Evolutionary conservation across 2,113 vertebrate genomes (phyloP).

Genomic region (Lophura nycthemera): DNA sequence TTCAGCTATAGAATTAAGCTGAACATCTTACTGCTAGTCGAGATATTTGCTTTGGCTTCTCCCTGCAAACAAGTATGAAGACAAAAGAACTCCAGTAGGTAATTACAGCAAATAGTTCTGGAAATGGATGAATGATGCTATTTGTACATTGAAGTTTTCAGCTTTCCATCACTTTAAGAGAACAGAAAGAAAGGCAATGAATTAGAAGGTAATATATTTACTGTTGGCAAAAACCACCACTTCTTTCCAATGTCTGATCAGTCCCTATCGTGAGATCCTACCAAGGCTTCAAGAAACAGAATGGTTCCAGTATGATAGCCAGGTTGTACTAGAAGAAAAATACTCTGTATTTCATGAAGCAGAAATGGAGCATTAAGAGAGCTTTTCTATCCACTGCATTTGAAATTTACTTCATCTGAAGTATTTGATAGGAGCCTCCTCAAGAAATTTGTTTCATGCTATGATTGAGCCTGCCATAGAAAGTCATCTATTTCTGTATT

Average conservation of each 20-base stretch:
- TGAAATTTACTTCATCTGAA: conserved; percentile 8
- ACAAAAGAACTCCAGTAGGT: background rate
- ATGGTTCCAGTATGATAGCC: background rate
- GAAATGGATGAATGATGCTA: background rate
- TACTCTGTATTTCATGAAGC: background rate
- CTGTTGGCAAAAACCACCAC: background rate
- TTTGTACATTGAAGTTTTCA: background rate
- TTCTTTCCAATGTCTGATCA: background rate
- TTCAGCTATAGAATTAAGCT: background rate
- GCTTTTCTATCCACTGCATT: background rate
- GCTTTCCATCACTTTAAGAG: accelerated
- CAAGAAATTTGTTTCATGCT: background rate
- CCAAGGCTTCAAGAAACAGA: background rate
- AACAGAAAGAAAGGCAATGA: background rate
- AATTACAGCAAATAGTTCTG: background rate
- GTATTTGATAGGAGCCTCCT: background rate
- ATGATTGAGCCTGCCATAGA: background rate
- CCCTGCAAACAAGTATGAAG: background rate
- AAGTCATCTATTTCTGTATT: conserved; percentile 4
- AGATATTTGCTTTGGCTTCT: background rate
- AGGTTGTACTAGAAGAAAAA: background rate
- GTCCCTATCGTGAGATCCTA: background rate
- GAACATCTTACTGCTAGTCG: background rate
- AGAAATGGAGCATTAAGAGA: background rate
- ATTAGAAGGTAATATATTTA: background rate